Base-by-base conservation (phyloP, 2,888 invertebrate species). In the Crocallis elinguaria region DNA sequence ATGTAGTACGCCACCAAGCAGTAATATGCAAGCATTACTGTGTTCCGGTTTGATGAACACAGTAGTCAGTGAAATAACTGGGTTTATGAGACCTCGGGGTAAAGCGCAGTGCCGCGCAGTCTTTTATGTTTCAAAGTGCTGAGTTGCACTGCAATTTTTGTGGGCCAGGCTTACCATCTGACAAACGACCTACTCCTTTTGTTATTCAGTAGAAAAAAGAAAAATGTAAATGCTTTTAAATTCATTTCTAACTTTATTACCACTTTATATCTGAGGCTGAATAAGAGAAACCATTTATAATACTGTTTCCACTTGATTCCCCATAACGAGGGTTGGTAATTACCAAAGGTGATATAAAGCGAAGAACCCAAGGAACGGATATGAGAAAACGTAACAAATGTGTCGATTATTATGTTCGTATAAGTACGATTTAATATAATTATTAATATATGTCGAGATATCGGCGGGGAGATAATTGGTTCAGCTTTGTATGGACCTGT, bases 361-460 rank as follows among this genome's bases (percentile, higher is more conserved):
- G 32, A 35, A 8, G 35, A 13, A 17, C 21, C 36, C 36, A 37
- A 33, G 42, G 23, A 48, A 19, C 43, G 43, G 48, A 54, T 54
- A 54, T 54, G 48, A 54, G 53, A 54, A 53, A 49, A 42, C 27
- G 43, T 54, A 48, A 54, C 43, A 44, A 39, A 54, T 54, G 48
- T 38, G 48, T 14, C 42, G 13, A 48, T 48, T 53, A 52, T 41
- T 46, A 41, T 33, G 37, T 35, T 33, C 25, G 19, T n/a, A 33
- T 36, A 42, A 11, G 23, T 19, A 37, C 12, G 25, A 42, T 50
- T 36, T 49, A 37, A 50, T 50, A 50, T 38, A 38, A n/a, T 19
- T 48, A 30, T 48, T 23, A n/a, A 43, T 44, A 25, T 37, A 32
- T 17, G 13, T 9, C n/a, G 19, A 42, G 12, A 21, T 42, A 32